phyloP scores from a whole-genome alignment of 1,140 invertebrate genomes.

The Bombyx mori region DNA sequence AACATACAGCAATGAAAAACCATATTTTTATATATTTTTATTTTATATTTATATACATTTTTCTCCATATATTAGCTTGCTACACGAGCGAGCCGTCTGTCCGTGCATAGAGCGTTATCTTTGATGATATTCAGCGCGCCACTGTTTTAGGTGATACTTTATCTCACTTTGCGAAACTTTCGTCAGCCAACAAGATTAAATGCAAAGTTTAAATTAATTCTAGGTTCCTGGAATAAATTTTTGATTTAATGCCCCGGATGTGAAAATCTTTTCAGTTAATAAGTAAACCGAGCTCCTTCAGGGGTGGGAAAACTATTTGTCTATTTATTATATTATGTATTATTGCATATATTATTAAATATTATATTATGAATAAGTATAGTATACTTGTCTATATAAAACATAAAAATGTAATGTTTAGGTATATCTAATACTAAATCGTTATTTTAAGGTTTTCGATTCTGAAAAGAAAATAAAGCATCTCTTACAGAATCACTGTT shows the following conservation, averaged over 20 bases:
- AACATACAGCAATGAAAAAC: neutral
- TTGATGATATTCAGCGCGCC: constrained; percentile 41
- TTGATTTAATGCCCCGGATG: constrained; percentile 23
- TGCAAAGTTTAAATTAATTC: constrained; percentile 68
- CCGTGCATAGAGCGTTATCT: constrained; percentile 29
- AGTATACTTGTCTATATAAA: no score
- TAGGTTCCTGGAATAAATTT: constrained; percentile 30
- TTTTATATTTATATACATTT: neutral
- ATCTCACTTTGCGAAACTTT: constrained; percentile 57
- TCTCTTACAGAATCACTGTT: no score
- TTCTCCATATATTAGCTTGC: neutral
- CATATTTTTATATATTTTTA: neutral
- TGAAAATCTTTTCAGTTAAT: constrained; percentile 25
- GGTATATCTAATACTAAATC: no score
- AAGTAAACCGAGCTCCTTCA: neutral
- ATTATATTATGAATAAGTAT: no score
- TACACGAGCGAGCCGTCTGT: constrained; percentile 15
- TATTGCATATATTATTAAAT: no score
- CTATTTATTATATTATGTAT: no score
- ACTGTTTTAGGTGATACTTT: constrained; percentile 59
- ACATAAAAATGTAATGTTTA: no score
- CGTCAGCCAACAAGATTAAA: constrained; percentile 61
- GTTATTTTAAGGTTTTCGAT: no score
- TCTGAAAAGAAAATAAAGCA: no score
- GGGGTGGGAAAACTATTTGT: no score